phyloP scores from a whole-genome alignment of 2,888 invertebrate species.

The Drosophila diplacantha region DNA sequence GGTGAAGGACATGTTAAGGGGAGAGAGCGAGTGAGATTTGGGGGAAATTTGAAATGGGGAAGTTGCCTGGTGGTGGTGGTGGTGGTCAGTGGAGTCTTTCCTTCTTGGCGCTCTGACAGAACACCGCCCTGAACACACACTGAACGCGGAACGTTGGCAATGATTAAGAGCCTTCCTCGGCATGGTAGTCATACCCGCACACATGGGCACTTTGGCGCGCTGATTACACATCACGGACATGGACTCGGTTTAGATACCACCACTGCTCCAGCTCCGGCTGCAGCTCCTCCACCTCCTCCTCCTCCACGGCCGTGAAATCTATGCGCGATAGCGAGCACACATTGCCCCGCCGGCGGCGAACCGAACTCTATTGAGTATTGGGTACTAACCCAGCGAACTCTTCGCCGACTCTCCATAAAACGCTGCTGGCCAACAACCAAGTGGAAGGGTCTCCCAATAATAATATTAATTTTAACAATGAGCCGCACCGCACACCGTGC shows the following conservation, averaged over 20 bases:
- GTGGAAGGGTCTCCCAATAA: background rate
- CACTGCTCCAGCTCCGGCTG: background rate
- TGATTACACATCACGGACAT: conserved; percentile 11
- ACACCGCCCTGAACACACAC: conserved; percentile 58
- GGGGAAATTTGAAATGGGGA: background rate
- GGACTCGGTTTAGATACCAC: conserved; percentile 22
- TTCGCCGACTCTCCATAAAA: conserved; percentile 31
- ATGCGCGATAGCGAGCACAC: conserved; percentile 15
- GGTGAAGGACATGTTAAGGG: conserved; percentile 46
- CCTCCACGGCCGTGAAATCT: conserved; percentile 26
- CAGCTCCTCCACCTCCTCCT: conserved; percentile 4
- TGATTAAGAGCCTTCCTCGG: conserved; percentile 56
- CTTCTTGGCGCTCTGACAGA: conserved; percentile 40
- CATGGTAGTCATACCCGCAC: conserved; percentile 20
- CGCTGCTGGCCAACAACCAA: background rate
- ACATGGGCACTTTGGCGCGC: conserved; percentile 2
- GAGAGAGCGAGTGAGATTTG: background rate
- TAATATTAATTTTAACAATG: background rate
- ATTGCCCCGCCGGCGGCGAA: background rate
- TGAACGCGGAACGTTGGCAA: conserved; percentile 37
- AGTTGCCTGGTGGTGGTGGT: background rate
- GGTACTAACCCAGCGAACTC: conserved; percentile 27
- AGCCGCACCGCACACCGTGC: background rate
- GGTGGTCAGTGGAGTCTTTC: conserved; percentile 17
- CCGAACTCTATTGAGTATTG: conserved; percentile 16